Conservation (phyloP, 2,113 vertebrate genomes). For the Emberiza fucata region DNA sequence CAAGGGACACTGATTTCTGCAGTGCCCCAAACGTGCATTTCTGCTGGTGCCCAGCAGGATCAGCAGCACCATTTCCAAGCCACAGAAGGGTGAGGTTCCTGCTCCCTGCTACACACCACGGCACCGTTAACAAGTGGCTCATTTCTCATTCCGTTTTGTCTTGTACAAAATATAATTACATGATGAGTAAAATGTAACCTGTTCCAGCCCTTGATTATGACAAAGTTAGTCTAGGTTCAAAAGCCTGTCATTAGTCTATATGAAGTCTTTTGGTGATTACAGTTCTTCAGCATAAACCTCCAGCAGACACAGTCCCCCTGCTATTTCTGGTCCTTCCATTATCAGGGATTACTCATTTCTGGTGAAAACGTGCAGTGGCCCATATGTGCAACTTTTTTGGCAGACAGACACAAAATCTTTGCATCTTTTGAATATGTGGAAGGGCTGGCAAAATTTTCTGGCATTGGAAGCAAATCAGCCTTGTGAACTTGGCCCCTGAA, state of each 20-base stretch:
- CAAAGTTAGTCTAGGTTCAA: neutral
- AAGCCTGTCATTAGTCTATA: neutral
- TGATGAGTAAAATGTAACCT: neutral
- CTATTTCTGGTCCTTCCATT: neutral
- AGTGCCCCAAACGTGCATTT: neutral
- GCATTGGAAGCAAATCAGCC: neutral
- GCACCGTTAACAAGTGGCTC: neutral
- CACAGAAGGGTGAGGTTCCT: accelerated
- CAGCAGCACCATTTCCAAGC: neutral
- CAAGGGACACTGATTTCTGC: neutral
- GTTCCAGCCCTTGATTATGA: neutral
- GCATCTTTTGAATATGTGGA: neutral
- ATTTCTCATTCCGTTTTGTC: neutral
- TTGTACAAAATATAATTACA: neutral
- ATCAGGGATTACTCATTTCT: neutral
- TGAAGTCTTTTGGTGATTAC: neutral
- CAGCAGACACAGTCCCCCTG: neutral
- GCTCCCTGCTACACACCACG: neutral
- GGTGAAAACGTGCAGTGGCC: neutral
- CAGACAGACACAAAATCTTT: neutral
- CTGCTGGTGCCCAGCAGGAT: neutral
- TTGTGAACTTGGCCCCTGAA: neutral
- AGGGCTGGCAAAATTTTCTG: neutral
- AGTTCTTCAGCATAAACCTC: neutral
- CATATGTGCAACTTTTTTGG: neutral